Conservation (phyloP, 2,797 vertebrate genomes). For the Moxostoma hubbsi region DNA sequence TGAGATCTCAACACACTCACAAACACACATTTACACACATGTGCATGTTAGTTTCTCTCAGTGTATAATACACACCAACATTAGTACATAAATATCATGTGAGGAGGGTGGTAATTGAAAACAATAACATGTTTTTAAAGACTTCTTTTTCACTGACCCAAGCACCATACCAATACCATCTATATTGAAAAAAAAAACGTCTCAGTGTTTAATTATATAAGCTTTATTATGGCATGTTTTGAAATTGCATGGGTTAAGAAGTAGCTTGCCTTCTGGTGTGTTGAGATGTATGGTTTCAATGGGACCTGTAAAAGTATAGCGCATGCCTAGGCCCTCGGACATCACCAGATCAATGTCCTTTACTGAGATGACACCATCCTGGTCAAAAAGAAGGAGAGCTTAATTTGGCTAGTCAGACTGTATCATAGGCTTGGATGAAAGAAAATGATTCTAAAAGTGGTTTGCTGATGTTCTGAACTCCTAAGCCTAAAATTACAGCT, state of each 20-base stretch:
- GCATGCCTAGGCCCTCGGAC: constrained; percentile 95
- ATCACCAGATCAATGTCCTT: constrained; percentile 94
- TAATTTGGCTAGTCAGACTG: not conserved
- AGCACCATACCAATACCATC: too few species aligned
- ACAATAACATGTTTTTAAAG: too few species aligned
- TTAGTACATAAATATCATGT: not conserved
- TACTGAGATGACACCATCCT: constrained; percentile 92
- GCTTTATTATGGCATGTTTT: not conserved
- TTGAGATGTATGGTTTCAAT: constrained; percentile 98
- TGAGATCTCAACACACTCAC: constrained; percentile 59
- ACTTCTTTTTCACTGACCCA: too few species aligned
- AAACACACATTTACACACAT: constrained; percentile 17
- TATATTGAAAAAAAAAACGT: not conserved
- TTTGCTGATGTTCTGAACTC: constrained; percentile 28
- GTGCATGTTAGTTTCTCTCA: constrained; percentile 40
- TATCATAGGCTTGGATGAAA: not conserved
- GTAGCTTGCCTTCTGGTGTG: constrained; percentile 85
- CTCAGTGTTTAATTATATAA: not conserved
- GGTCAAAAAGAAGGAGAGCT: constrained; percentile 40
- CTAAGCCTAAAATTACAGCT: constrained; percentile 41
- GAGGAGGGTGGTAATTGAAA: too few species aligned
- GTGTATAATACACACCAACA: constrained; percentile 28
- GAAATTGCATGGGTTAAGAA: not conserved
- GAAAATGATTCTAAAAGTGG: constrained; percentile 15
- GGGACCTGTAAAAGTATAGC: constrained; percentile 95